Percentiles rank a stretch among this genome's conserved stretches.
Conservation (phyloP, 2,797 vertebrate genomes). For the Moxostoma hubbsi region DNA sequence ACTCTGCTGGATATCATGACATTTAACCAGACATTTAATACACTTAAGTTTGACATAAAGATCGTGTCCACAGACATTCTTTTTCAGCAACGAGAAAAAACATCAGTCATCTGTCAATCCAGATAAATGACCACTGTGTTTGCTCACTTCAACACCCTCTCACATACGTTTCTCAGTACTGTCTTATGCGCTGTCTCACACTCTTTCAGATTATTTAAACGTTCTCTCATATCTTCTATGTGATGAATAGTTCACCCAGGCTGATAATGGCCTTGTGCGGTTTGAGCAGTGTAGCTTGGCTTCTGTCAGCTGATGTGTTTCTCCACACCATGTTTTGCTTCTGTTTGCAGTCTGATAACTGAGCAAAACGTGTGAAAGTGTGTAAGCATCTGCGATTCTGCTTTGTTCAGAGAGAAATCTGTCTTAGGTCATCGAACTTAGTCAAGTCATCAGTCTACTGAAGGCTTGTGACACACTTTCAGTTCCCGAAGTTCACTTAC, state of each 20-base stretch:
- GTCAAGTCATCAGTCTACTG: constrained; percentile 22
- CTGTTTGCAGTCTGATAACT: constrained; percentile 13
- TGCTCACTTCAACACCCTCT: constrained; percentile 3
- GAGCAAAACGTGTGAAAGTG: not conserved
- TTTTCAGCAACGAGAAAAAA: constrained; percentile 7
- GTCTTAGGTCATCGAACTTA: constrained; percentile 11
- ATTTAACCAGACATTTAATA: not conserved
- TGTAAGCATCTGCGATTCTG: constrained; percentile 11
- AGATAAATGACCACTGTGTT: constrained; percentile 20
- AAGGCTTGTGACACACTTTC: constrained; percentile 20
- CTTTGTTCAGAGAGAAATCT: not conserved
- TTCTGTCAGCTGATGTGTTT: constrained; percentile 35
- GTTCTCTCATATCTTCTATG: not conserved
- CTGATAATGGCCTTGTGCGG: not conserved
- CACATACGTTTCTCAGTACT: not conserved
- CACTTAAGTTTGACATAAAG: not conserved
- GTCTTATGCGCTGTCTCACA: not conserved
- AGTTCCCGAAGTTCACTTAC: not conserved
- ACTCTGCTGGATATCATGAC: not conserved
- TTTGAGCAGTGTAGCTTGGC: not conserved
- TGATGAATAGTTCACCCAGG: not conserved
- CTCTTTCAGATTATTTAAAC: not conserved
- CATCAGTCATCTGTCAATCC: not conserved
- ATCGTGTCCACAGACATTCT: not conserved
- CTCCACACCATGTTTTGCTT: not conserved